Evolutionary conservation across 2,797 vertebrate genomes (phyloP), one percentile per base, ranked within the genome.

Genomic region (Dallia pectoralis): DNA sequence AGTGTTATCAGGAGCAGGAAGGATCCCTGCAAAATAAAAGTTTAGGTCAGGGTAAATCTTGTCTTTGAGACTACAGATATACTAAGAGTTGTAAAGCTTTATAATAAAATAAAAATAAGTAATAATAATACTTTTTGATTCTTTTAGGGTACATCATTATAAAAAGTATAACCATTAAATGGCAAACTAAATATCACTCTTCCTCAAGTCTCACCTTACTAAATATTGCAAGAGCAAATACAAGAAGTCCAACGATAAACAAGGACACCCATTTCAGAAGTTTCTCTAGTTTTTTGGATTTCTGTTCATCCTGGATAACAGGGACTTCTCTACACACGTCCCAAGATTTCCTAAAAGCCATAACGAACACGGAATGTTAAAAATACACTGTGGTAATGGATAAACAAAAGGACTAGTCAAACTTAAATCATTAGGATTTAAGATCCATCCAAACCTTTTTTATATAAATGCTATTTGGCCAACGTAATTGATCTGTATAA

Each of bases 1-100:
- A 91, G 74, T 1, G 82, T 91, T 85, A 91, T 83, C 44, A 93
- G 78, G 27, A 93, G 81, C 62, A 93, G 84, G 67, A 93, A 84
- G 0, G 90, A 81, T 0, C 80, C 62, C 91, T 93, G 80, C 2
- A 79, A 72, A 19, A 30, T 4, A 70, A 29, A 32, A 64, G 40
- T n/a, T n/a, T 53, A 19, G 27, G 36, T 32, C 30, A 47, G 12
- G 1, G 27, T 47, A 33, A 4, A 72, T 61, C 53, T 9, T 25
- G 27, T 32, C 16, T 29, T 30, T 62, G 25, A 30, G 32, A 27
- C 18, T 49, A 56, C 51, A 53, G 8, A 22, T 1, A 53, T 53
- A 53, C 19, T 53, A 53, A n/a, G n/a, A 36, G 33, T 36, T 53
- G 9, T n/a, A n/a, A n/a, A 56, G n/a, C 0, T 25, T 56, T 19